Base-by-base conservation (phyloP, 2,797 vertebrate species). In the Muscicapa striata region DNA sequence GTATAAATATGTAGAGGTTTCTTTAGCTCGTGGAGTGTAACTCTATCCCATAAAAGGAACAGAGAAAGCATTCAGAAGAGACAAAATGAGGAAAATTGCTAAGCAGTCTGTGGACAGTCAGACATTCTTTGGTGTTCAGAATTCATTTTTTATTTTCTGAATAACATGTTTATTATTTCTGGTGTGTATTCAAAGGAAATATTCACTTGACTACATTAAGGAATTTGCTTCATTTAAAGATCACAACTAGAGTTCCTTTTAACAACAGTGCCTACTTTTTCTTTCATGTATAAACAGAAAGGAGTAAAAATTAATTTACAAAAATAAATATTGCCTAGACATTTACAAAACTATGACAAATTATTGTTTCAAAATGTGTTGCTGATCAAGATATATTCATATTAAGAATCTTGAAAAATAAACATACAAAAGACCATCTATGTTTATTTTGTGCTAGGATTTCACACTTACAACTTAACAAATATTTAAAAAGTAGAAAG, bases 21-120 rank as follows among this genome's bases (percentile, higher is more conserved):
- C 68, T 78, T 95, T 89, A 83, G 88, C 75, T 83, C 0, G 0
- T 34, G 21, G 15, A 61, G 45, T 67, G 70, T 70, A 94, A 95
- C 67, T 92, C 72, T 79, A 94, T 89, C 57, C 83, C 43, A 24
- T 11, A 27, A 0, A 9, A 90, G 34, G 41, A 93, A 94, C 34
- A 93, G 77, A 90, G 49, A 73, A 84, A 72, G 27, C 49, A 89
- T 94, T 94, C 76, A 92, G 54, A 85, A 46, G 49, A 76, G 72
- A 80, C 15, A 34, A 90, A 95, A 84, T 57, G 22, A 54, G 21
- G 68, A 89, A 90, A 93, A 89, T 93, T 79, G 22, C 61, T n/a
- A 66, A 70, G 41, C 55, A 84, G 55, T 26, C 88, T 76, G 29
- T 73, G 70, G 73, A 89, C 36, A 91, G 32, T 1, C 15, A 80